Evolutionary conservation across 2,797 vertebrate species (phyloP), one percentile per base, ranked within the genome.

Genomic region (Ctenochaetus hawaiiensis): DNA sequence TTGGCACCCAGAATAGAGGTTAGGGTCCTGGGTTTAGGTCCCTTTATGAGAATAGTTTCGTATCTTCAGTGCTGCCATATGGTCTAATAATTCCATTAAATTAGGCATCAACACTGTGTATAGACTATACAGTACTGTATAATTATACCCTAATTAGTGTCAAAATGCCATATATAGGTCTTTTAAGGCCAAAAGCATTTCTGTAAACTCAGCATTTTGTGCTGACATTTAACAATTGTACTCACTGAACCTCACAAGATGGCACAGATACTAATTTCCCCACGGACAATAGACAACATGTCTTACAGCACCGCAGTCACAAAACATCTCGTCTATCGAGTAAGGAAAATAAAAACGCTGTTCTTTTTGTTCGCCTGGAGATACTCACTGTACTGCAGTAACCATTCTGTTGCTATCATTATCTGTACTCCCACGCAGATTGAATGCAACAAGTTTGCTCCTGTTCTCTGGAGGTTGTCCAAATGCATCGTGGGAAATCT

Each of bases 391-490:
- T 44, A n/a, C 62, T 67, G 63, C 66, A 60, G 69, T 72, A 72
- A 67, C 75, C 48, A 48, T 60, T 51, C 71, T 63, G 78, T 67
- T 77, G 49, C 79, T 67, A 64, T 88, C 81, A 81, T 84, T 80
- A 76, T 77, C 67, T 77, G 41, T 34, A 34, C 65, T 79, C 81
- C 78, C 82, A 87, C 83, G 68, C 61, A 53, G 62, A 78, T 59
- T 57, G 41, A 77, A 68, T 8, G 64, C 82, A 78, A 85, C 77
- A 80, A 78, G 77, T 89, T 57, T 41, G n/a, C 53, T 81, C 68
- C 70, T 72, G 70, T 76, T 84, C 58, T 71, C 75, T 49, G 23
- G 59, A 72, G 51, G 39, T 20, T 78, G 62, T 44, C 67, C 37
- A 54, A 58, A 81, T 72, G 54, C 57, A 61, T 70, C 48, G 52